phyloP scores from a whole-genome alignment of 2,113 vertebrate species.

The Chrysochloris asiatica region DNA sequence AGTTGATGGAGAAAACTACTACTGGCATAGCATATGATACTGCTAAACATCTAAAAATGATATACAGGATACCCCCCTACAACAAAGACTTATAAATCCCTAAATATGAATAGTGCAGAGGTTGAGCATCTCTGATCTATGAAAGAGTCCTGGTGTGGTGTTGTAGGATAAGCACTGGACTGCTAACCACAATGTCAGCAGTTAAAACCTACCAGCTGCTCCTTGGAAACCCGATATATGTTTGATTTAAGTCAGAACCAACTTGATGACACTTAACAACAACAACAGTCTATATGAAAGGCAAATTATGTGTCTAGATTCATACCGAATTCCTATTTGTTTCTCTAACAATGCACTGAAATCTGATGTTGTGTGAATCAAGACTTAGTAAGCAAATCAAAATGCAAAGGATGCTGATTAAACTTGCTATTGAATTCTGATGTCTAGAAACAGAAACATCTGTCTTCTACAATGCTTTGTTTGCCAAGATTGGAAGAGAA shows the following conservation, averaged over 20 bases:
- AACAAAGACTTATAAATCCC: not conserved
- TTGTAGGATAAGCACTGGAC: too few species aligned
- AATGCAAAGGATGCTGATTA: not conserved
- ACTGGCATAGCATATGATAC: not conserved
- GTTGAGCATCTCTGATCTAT: not conserved
- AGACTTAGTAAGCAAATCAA: constrained; percentile 4
- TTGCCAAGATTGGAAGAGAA: constrained; percentile 15
- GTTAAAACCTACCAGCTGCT: too few species aligned
- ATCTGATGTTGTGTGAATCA: not conserved
- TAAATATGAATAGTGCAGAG: not conserved
- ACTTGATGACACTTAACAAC: too few species aligned
- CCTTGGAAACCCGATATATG: too few species aligned
- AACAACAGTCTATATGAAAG: too few species aligned
- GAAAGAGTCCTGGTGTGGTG: too few species aligned
- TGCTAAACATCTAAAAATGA: not conserved
- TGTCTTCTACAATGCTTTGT: constrained; percentile 7
- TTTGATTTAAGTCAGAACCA: too few species aligned
- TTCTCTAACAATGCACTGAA: not conserved
- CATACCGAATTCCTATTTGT: not conserved
- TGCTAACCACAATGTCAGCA: too few species aligned
- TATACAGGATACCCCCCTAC: not conserved
- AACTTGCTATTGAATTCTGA: not conserved
- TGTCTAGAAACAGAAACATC: not conserved
- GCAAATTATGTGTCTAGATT: not conserved
- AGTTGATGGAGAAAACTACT: not conserved